Percentiles rank a stretch among this genome's conserved stretches.
These are phyloP conservation scores for Hexactinellida sp. DNA, from an alignment of 37 sponge, comb jelly and placozoan species.

Conservation along the genomic window DNA sequence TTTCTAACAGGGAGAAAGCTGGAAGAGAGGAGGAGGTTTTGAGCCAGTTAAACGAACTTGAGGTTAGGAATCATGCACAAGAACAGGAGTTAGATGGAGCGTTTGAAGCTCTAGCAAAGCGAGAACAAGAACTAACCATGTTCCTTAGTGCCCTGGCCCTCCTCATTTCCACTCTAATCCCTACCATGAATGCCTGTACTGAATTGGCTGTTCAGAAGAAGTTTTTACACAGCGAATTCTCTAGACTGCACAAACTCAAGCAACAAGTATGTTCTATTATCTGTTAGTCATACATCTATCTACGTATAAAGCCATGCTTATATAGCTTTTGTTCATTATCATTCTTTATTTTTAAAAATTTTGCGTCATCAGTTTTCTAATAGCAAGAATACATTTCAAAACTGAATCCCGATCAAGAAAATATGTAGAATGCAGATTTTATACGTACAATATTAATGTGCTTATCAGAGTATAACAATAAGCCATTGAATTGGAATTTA, in stretches of 20 bases:
- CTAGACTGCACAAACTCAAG: not conserved
- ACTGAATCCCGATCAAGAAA: no score
- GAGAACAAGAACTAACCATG: constrained; percentile 5
- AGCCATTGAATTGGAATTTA: no score
- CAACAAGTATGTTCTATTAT: not conserved
- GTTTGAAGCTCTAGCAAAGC: not conserved
- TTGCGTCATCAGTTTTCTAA: no score
- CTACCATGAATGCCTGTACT: not conserved
- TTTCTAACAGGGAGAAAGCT: not conserved
- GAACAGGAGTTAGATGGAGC: constrained; percentile 12
- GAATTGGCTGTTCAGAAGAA: not conserved
- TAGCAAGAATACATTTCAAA: no score
- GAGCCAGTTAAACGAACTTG: not conserved
- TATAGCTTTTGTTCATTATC: no score
- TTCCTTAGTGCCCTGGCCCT: not conserved
- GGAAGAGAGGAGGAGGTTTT: not conserved
- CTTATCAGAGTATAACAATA: no score
- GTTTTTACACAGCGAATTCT: not conserved
- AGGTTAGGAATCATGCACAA: not conserved
- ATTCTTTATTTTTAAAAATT: no score
- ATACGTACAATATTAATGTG: no score
- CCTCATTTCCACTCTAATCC: not conserved
- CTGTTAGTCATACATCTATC: no score
- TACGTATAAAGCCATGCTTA: no score
- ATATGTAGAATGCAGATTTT: no score